Evolutionary conservation across 2,888 invertebrate species (phyloP).

Genomic region (Hylaea fasciaria): DNA sequence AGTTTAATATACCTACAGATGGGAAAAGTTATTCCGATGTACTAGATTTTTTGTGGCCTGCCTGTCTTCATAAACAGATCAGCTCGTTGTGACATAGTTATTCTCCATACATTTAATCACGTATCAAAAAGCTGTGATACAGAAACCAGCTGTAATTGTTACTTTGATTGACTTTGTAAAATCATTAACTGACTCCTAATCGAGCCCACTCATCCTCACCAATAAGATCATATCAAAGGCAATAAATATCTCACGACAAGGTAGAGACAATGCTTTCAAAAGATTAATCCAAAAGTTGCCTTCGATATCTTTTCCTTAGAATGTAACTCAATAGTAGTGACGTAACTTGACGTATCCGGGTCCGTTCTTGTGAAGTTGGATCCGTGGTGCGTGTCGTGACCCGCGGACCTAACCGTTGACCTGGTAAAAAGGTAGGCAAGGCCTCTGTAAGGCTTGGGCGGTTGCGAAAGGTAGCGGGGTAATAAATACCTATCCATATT

Average conservation of each 20-base stretch:
- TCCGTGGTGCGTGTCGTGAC: conserved; percentile 54
- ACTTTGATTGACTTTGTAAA: not conserved
- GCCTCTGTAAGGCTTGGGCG: conserved; percentile 11
- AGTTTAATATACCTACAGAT: no score
- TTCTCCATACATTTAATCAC: no score
- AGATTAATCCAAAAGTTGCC: conserved; percentile 40
- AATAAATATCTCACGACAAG: conserved; percentile 26
- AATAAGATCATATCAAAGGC: conserved; percentile 24
- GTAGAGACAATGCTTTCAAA: conserved; percentile 39
- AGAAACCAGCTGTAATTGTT: no score
- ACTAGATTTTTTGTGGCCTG: no score
- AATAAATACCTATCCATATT: not conserved
- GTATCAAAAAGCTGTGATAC: no score
- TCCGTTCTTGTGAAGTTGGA: conserved; percentile 45
- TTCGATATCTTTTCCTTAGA: conserved; percentile 37
- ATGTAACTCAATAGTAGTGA: conserved; percentile 57
- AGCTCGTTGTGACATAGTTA: no score
- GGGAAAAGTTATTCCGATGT: no score
- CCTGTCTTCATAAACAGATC: no score
- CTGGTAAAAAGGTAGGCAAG: conserved; percentile 67
- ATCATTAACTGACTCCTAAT: not conserved
- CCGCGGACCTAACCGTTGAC: conserved; percentile 68
- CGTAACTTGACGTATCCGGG: conserved; percentile 47
- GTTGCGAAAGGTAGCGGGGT: not conserved
- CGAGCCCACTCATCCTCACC: conserved; percentile 1